A percentile compares a stretch with the other conserved stretches of the same genome.
phyloP scores from a whole-genome alignment of 2,888 invertebrate genomes.

The Dicyrtomina minuta region DNA sequence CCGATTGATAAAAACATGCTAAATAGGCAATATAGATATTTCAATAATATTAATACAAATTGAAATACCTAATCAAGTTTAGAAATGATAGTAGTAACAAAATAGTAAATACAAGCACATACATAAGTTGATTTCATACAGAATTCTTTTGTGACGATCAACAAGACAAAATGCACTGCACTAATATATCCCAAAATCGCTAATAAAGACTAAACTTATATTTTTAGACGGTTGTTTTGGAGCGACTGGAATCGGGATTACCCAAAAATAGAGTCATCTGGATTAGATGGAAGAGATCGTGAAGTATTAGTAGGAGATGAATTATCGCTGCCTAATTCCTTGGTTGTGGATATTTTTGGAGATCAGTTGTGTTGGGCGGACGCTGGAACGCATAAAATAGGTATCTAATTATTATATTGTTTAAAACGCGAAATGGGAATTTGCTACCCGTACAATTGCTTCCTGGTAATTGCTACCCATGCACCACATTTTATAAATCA shows the following conservation, averaged over 20 bases:
- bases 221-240: slow-evolving; percentile 88
- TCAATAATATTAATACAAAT: too few species aligned
- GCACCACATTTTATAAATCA: too few species aligned
- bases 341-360: slow-evolving; percentile 79
- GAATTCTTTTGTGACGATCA: too few species aligned
- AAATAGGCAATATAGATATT: too few species aligned
- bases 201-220: background rate
- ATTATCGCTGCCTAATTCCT: slow-evolving; percentile 86
- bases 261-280: slow-evolving; percentile 92
- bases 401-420: slow-evolving; percentile 54
- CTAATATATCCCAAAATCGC: background rate
- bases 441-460: too few species aligned
- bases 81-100: too few species aligned
- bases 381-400: slow-evolving; percentile 72
- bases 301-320: slow-evolving; percentile 58
- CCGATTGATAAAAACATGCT: background rate
- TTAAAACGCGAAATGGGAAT: too few species aligned
- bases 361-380: slow-evolving; percentile 94
- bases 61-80: too few species aligned
- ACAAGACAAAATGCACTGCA: slow-evolving; percentile 55
- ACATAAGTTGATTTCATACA: too few species aligned
- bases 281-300: slow-evolving; percentile 86
- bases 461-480: too few species aligned
- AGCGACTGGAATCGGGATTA: slow-evolving; percentile 90
- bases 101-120: too few species aligned